Percentiles rank a stretch among this genome's conserved stretches.
Evolutionary conservation across 2,888 invertebrate species (phyloP).

Genomic region (Limnephilus auricula): DNA sequence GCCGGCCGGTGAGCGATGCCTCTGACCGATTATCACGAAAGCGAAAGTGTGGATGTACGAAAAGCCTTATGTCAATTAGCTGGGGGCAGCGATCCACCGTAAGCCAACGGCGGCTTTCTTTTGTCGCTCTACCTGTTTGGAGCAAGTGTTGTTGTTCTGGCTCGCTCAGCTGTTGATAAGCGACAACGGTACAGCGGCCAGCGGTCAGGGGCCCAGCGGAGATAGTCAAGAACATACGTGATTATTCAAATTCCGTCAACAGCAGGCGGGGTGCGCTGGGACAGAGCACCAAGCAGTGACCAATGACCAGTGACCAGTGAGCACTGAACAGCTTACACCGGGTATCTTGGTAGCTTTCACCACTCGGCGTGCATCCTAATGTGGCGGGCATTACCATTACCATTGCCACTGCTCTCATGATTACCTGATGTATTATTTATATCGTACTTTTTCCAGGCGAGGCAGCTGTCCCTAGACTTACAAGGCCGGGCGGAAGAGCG

Average conservation of each 20-base stretch:
- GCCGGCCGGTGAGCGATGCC: slow-evolving; percentile 21
- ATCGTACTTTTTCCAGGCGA: slow-evolving; percentile 27
- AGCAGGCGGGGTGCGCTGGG: not conserved
- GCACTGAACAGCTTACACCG: not conserved
- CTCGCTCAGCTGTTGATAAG: slow-evolving; percentile 46
- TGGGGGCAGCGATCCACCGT: slow-evolving; percentile 16
- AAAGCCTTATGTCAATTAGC: slow-evolving; percentile 33
- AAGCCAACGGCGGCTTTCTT: slow-evolving; percentile 47
- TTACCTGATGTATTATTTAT: slow-evolving; percentile 46
- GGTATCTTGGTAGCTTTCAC: slow-evolving; percentile 16
- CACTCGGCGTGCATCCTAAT: slow-evolving; percentile 4
- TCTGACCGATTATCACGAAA: slow-evolving; percentile 48
- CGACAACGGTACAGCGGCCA: slow-evolving; percentile 29
- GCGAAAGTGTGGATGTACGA: slow-evolving; percentile 48
- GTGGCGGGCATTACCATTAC: slow-evolving; percentile 13
- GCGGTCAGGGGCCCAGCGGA: not conserved
- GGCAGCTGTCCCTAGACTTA: slow-evolving; percentile 22
- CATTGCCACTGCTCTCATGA: not conserved
- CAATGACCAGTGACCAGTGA: not conserved
- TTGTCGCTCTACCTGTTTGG: slow-evolving; percentile 32
- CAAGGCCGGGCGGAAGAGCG: slow-evolving; percentile 30
- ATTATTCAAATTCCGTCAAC: slow-evolving; percentile 41
- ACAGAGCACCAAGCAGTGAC: not conserved
- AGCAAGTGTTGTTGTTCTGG: not conserved
- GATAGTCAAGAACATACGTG: not conserved